Evolutionary conservation across 1,140 invertebrate genomes (phyloP).

Genomic region (Nebria ingens): DNA sequence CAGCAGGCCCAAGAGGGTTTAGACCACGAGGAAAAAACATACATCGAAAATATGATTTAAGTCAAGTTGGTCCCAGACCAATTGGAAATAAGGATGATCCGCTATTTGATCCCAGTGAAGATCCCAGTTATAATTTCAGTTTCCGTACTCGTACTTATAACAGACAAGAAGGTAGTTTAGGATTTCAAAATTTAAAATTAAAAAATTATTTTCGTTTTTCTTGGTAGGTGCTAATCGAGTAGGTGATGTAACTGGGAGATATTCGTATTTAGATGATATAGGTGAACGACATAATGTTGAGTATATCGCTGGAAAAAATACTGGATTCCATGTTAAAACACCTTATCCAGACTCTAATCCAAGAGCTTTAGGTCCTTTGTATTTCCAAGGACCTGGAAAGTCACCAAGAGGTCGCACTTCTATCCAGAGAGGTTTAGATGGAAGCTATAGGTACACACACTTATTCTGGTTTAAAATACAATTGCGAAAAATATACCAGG

Average conservation of each 20-base stretch:
- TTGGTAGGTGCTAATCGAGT: conserved; percentile 25
- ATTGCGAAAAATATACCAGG: too few species aligned
- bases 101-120: conserved; percentile 58
- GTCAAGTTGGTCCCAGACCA: conserved; percentile 48
- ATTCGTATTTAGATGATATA: conserved; percentile 57
- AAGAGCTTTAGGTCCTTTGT: conserved; percentile 40
- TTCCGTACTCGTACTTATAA: conserved; percentile 52
- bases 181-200: conserved; percentile 13
- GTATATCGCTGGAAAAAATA: conserved; percentile 58
- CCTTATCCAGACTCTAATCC: conserved; percentile 52
- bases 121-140: conserved; percentile 56
- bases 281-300: conserved; percentile 60
- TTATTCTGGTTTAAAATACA: too few species aligned
- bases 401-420: conserved; percentile 46
- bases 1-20: conserved; percentile 60
- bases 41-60: conserved; percentile 54
- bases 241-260: conserved; percentile 41
- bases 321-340: conserved; percentile 59
- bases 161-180: conserved; percentile 44
- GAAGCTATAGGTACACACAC: conserved; percentile 43
- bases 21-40: conserved; percentile 56
- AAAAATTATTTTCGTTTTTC: conserved; percentile 10
- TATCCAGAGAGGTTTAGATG: conserved; percentile 47
- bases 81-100: conserved; percentile 50
- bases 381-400: conserved; percentile 43